Evolutionary conservation across 92 coral and sea anemone species (phyloP), one percentile per base, ranked within the genome.

Genomic region (Actinostola sp.): DNA sequence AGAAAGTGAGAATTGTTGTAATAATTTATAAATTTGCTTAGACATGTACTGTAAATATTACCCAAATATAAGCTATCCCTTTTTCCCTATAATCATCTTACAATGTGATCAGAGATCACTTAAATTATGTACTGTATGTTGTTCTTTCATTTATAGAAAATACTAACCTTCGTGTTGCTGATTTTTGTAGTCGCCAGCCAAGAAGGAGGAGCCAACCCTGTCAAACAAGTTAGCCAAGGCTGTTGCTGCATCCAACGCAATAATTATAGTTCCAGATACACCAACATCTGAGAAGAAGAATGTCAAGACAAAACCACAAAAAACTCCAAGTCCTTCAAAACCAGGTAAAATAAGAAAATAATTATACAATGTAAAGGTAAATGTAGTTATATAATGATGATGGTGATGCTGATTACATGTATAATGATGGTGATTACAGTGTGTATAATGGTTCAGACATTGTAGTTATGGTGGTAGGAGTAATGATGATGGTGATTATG

Each of bases 211-310:
- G 44, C 42, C 71, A 38, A 72, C 63, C 8, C 57, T 73, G 30
- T 68, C 90, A 13, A 67, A 78, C 43, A 85, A 73, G 46, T 53
- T 80, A 19, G 67, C 90, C 57, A 81, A 79, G 33, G 82, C 87
- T 33, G 79, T 79, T 15, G 61, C 79, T 26, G 61, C 78, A 10
- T 45, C 80, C 20, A 76, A 81, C 15, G 26, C 66, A 25, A 44
- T n/a, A n/a, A n/a, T n/a, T n/a, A n/a, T 64, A 51, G 72, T 80
- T 32, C 79, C 90, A 19, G 93, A 88, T 15, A 76, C 90, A 19
- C 86, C 93, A 64, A 38, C 82, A 31, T 63, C 83, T 63, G 57
- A 7, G 27, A 54, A 48, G 57, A 66, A 50, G 17, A 53, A 13
- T 26, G 39, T 11, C 35, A 34, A 21, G 43, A 68, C 63, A 43